Evolutionary conservation across 1,140 invertebrate genomes (phyloP).

Genomic region (Colletes latitarsis): DNA sequence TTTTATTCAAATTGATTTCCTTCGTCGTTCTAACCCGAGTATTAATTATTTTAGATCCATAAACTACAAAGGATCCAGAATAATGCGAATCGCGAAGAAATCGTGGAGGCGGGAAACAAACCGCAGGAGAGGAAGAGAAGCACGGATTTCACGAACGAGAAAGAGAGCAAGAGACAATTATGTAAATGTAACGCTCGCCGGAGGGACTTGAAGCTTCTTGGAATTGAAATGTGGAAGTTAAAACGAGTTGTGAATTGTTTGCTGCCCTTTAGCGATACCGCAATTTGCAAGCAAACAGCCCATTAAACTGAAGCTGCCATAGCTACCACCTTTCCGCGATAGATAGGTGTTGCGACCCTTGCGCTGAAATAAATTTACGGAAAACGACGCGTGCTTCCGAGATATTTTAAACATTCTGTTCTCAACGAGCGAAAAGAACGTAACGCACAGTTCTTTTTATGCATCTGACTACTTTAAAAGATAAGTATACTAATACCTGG

Average conservation of each 20-base stretch:
- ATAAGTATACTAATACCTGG: too few species aligned
- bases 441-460: too few species aligned
- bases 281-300: constrained; percentile 76
- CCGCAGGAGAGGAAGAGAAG: background rate
- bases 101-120: background rate
- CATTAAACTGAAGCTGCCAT: constrained; percentile 63
- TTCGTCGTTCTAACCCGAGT: too few species aligned
- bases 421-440: background rate
- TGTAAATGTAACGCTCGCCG: constrained; percentile 64
- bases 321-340: constrained; percentile 24
- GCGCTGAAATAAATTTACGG: constrained; percentile 14
- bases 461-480: too few species aligned
- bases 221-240: constrained; percentile 72
- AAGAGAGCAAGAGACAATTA: constrained; percentile 65
- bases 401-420: background rate
- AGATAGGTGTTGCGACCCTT: constrained; percentile 30
- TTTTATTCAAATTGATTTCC: too few species aligned
- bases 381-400: background rate
- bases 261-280: constrained; percentile 74
- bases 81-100: background rate
- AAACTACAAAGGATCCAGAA: too few species aligned
- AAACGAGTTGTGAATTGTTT: constrained; percentile 75
- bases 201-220: constrained; percentile 44
- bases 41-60: too few species aligned
- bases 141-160: constrained; percentile 30